Evolutionary conservation across 2,113 vertebrate species (phyloP), one percentile per base, ranked within the genome.

Genomic region (Triplophysa siluroides): DNA sequence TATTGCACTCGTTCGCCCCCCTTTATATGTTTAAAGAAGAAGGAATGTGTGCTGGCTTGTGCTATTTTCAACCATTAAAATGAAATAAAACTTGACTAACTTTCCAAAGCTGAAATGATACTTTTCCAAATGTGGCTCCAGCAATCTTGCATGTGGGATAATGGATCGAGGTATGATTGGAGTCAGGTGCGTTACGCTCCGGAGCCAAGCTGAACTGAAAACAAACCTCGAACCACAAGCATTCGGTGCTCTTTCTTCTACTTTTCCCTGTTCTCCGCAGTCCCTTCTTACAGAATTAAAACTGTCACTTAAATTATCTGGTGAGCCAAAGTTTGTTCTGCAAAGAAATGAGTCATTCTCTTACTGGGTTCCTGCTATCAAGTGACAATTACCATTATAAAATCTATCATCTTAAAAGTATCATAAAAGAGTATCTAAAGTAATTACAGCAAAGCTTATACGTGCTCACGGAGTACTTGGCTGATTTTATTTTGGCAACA

Each of bases 51-150:
- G 69, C 66, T 78, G 81, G 65, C 76, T 67, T 13, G 6, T 47
- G 54, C 60, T 38, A 67, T 77, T 81, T 72, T 78, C 50, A 84
- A 76, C 80, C 66, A 80, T 85, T 85, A 73, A 86, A 83, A 83
- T 83, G 56, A 81, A 85, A 84, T 81, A 83, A 85, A 80, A 84
- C 81, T 77, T 74, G 61, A 82, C 74, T 84, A 84, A 67, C 86
- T 84, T 78, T 84, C 45, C 62, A 83, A 80, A 83, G 29, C 65
- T 67, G 33, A 83, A 81, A 83, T 58, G 29, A 70, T 78, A 71
- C 71, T 85, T 87, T 87, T 84, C 82, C 82, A 65, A 80, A 73
- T 64, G 50, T 13, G 29, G 62, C 77, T 84, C 77, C 83, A 85
- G 67, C 82, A 11, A 50, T 33, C 71, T 65, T 81, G 43, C 71